Evolutionary conservation across 2,888 invertebrate genomes (phyloP), one percentile per base, ranked within the genome.

Genomic region (Phaedon cochleariae): DNA sequence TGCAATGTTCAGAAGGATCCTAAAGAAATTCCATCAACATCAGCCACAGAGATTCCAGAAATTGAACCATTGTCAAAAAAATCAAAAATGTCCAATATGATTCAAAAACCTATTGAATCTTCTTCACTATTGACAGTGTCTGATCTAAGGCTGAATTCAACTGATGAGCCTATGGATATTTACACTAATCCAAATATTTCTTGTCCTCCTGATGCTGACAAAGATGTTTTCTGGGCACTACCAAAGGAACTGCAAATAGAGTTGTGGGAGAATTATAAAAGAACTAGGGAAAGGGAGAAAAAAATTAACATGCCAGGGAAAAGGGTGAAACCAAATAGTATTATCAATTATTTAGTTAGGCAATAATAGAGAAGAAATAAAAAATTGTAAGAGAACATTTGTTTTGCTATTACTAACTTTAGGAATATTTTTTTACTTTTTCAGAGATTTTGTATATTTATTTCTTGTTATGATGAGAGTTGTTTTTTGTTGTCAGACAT

Each of bases 11-110:
- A 34, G 10, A 34, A 60, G 22, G 3, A 49, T 31, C 60, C 51
- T 18, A 60, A 70, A 57, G 46, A 66, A 18, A 59, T 61, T 15
- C 71, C 73, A 1, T 81, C 84, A 58, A 82, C 82, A 1, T 84
- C 83, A 77, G 73, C 80, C 83, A 64, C 54, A 41, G 65, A 85
- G 82, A 65, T 62, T 26, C 89, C 88, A 12, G 92, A 92, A 82
- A 85, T 90, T 2, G 92, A 92, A 77, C 92, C 92, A 0, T 89
- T 90, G 3, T 90, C 91, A n/a, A 92, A 93, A 81, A 92, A 92
- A 80, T 88, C 87, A 51, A 85, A 84, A 74, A 75, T 55, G 29
- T 65, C 34, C 60, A 49, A 46, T 51, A 58, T 18, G 20, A 15
- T 1, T 6, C 78, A 83, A 17, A 86, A 86, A 65, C 88, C 26